Evolutionary conservation across 2,113 vertebrate genomes (phyloP), one percentile per base, ranked within the genome.

Genomic region (Vombatus ursinus): DNA sequence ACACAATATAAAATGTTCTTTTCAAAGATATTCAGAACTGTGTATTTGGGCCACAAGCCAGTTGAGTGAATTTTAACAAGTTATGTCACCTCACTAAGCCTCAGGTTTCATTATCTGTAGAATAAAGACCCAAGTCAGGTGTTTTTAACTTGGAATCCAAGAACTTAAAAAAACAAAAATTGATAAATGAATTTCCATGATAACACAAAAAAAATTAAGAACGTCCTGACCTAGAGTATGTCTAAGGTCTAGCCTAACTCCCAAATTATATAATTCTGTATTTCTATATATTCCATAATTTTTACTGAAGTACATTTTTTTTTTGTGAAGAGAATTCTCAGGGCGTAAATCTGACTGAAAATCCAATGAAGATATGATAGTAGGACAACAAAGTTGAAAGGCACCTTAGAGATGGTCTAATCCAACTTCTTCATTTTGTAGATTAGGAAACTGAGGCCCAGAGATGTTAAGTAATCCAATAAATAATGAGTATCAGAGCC

Each of bases 1-100:
- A 95, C 1, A 92, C 11, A 92, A 37, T 93, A 91, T 95, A 95
- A 91, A 90, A 77, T 26, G 68, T 26, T 10, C 25, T 92, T 96
- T 96, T 89, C 52, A 90, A 94, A 95, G 31, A 84, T 23, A 89
- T 92, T 61, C 25, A 47, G 12, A 77, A 77, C 61, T 77, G 3
- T 12, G 16, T 47, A 91, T 9, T 92, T 77, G 16, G 1, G 91
- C 90, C 51, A 94, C 61, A 77, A 77, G 61, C 14, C 54, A 61
- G 31, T 8, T n/a, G 31, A 77, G 0, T 37, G 61, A 68, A 68
- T 68, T 37, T 68, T 37, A 11, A 4, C 3, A 68, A 68, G 2
- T 68, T n/a, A 77, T 77, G 4, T 31, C 3, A 1, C 31, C 37
- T 77, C 61, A 37, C 52, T 48, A 2, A 93, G 95, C 2, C 3